phyloP scores from a whole-genome alignment of 2,888 invertebrate species.

The Caenorhabditis sp. region DNA sequence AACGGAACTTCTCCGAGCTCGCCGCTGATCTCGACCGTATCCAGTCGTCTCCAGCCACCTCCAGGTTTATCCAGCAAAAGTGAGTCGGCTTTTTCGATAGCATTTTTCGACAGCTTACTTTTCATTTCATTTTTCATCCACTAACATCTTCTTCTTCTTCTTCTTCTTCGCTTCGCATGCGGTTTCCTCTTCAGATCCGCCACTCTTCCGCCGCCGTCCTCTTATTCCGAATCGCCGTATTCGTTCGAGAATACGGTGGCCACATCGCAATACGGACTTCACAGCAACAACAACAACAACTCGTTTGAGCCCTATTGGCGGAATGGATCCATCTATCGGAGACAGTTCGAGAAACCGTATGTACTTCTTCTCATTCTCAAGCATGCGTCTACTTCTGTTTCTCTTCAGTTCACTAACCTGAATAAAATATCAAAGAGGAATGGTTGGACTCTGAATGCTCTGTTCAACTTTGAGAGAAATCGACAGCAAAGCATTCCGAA shows the following conservation, averaged over 20 bases:
- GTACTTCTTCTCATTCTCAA: slow-evolving; percentile 11
- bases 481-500: no score
- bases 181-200: slow-evolving; percentile 40
- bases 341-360: slow-evolving; percentile 67
- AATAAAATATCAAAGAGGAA: not conserved
- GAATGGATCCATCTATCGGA: slow-evolving; percentile 74
- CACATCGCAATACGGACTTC: slow-evolving; percentile 34
- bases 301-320: slow-evolving; percentile 77
- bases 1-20: slow-evolving; percentile 74
- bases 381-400: slow-evolving; percentile 1
- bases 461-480: no score
- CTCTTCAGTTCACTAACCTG: slow-evolving; percentile 12
- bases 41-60: slow-evolving; percentile 57
- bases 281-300: slow-evolving; percentile 42
- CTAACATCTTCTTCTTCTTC: slow-evolving; percentile 23
- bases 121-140: slow-evolving; percentile 5
- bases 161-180: slow-evolving; percentile 40
- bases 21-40: slow-evolving; percentile 76
- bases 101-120: not conserved
- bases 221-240: slow-evolving; percentile 21
- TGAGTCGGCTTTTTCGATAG: slow-evolving; percentile 7
- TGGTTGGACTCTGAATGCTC: no score
- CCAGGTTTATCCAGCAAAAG: slow-evolving; percentile 41
- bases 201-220: slow-evolving; percentile 35
- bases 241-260: slow-evolving; percentile 52